phyloP scores from a whole-genome alignment of 2,113 vertebrate species.

The Eonycteris spelaea region DNA sequence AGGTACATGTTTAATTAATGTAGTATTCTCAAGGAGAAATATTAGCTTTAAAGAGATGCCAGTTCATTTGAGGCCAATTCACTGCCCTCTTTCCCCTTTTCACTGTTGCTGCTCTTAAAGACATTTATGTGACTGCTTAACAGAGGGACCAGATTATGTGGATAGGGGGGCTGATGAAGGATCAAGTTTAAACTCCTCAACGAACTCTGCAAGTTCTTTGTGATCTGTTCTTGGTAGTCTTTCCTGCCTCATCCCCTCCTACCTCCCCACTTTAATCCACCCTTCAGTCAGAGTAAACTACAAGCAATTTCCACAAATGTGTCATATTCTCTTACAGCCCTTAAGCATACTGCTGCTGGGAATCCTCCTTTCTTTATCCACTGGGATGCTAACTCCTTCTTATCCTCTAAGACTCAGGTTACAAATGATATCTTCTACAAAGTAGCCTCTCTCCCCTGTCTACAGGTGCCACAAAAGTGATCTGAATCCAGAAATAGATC shows the following conservation, averaged over 20 bases:
- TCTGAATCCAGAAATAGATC: neutral
- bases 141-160: neutral
- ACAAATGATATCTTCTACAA: neutral
- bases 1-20: conserved; percentile 60
- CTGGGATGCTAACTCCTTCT: neutral
- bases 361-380: neutral
- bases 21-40: conserved; percentile 38
- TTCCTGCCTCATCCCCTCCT: neutral
- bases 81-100: conserved; percentile 16
- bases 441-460: neutral
- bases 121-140: conserved; percentile 29
- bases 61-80: conserved; percentile 61
- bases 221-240: neutral
- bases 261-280: neutral
- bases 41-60: conserved; percentile 40
- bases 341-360: neutral
- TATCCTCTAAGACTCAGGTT: neutral
- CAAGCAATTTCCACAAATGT: neutral
- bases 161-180: neutral
- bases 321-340: neutral
- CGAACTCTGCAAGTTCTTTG: neutral
- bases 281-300: neutral
- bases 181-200: neutral
- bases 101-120: conserved; percentile 23
- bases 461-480: neutral